Evolutionary conservation across 2,888 invertebrate species (phyloP).

Genomic region (Bugulina stolonifera): DNA sequence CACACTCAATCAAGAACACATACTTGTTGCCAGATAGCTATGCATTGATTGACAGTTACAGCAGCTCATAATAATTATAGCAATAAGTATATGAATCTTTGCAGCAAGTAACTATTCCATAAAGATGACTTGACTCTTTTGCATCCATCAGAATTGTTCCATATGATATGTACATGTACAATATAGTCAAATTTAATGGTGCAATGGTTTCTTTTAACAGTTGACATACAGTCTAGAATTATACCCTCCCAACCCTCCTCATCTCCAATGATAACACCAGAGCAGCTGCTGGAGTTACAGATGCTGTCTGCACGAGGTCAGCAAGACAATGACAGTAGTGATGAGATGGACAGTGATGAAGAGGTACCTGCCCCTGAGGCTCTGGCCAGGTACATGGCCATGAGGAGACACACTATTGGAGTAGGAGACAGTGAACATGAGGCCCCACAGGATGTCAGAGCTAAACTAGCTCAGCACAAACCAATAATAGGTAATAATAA

Average conservation of each 20-base stretch:
- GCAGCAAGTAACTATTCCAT: too few relatives aligned
- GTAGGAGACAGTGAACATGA: constrained; percentile 77
- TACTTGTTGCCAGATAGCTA: too few relatives aligned
- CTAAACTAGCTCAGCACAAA: constrained; percentile 46
- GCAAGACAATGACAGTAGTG: not conserved
- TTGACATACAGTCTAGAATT: not conserved
- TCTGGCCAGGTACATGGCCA: constrained; percentile 57
- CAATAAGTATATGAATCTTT: too few relatives aligned
- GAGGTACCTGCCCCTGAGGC: constrained; percentile 54
- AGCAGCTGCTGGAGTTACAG: constrained; percentile 12
- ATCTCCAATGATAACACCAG: not conserved
- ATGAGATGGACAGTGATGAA: constrained; percentile 42
- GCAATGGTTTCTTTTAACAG: too few relatives aligned
- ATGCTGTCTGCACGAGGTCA: constrained; percentile 9
- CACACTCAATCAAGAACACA: too few relatives aligned
- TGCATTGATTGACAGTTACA: too few relatives aligned
- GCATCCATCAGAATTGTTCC: too few relatives aligned
- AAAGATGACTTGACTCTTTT: too few relatives aligned
- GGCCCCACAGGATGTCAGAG: constrained; percentile 55
- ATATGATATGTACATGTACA: too few relatives aligned
- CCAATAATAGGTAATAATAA: constrained; percentile 37
- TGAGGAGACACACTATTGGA: constrained; percentile 86
- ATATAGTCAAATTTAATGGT: too few relatives aligned
- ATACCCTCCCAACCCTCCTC: not conserved
- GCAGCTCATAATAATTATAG: too few relatives aligned